phyloP scores from a whole-genome alignment of 2,797 vertebrate genomes.

The Acanthis flammea region DNA sequence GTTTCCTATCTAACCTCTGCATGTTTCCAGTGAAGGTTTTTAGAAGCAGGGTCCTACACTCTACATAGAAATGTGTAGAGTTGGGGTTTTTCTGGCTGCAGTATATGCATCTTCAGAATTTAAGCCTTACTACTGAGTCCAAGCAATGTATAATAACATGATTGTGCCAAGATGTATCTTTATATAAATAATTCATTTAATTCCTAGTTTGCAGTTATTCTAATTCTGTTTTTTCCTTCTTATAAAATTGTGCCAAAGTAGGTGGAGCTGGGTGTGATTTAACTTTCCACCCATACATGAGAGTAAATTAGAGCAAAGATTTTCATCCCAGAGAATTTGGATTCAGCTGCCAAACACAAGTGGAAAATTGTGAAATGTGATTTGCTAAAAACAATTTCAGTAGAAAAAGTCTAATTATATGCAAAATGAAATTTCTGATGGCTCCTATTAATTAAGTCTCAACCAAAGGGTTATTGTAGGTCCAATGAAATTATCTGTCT shows the following conservation, averaged over 20 bases:
- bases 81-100: background rate
- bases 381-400: slow-evolving; percentile 30
- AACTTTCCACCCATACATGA: background rate
- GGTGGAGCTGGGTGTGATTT: background rate
- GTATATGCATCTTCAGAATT: background rate
- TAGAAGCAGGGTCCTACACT: background rate
- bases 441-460: background rate
- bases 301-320: background rate
- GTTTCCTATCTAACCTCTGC: background rate
- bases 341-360: background rate
- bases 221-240: slow-evolving; percentile 39
- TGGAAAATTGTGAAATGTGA: slow-evolving; percentile 13
- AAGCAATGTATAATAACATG: background rate
- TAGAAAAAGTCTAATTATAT: background rate
- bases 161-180: background rate
- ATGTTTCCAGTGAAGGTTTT: background rate
- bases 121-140: background rate
- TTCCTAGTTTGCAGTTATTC: background rate
- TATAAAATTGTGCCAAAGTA: background rate
- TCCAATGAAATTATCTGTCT: background rate
- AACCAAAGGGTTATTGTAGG: background rate
- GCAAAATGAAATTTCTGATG: background rate
- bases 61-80: background rate
- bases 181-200: background rate
- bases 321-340: background rate